These are phyloP conservation scores for Dipodomys ordii DNA, from an alignment of 2,113 vertebrate genomes.

Conservation along the genomic window DNA sequence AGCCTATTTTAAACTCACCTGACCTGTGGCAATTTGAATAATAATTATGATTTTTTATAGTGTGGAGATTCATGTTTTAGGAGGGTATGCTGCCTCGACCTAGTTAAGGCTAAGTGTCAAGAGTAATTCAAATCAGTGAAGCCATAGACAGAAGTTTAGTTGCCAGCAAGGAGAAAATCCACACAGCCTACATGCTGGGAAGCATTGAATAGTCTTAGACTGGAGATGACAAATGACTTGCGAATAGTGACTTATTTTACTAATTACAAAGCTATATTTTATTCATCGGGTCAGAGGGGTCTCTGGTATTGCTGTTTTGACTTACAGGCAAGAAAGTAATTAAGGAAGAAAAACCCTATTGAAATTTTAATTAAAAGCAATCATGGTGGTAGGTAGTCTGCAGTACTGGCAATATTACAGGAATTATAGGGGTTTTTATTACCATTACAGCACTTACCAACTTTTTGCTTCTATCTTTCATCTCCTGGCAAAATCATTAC, in stretches of 20 bases:
- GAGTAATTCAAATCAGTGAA: conserved; percentile 74
- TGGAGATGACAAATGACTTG: conserved; percentile 4
- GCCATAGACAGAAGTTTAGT: conserved; percentile 80
- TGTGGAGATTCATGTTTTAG: conserved; percentile 49
- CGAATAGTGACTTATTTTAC: conserved; percentile 14
- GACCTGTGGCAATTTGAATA: conserved; percentile 48
- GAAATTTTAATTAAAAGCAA: conserved; percentile 64
- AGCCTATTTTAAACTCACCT: conserved; percentile 70
- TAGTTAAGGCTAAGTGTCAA: conserved; percentile 71
- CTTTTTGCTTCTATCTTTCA: conserved; percentile 87
- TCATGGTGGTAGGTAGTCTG: conserved; percentile 71
- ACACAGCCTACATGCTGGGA: conserved; percentile 60
- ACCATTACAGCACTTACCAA: conserved; percentile 78
- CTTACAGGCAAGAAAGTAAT: conserved; percentile 39
- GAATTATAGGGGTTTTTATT: conserved; percentile 31
- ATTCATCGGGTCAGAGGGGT: conserved; percentile 37
- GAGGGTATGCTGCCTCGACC: conserved; percentile 74
- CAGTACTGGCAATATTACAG: conserved; percentile 46
- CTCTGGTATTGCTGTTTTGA: conserved; percentile 44
- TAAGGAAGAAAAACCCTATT: conserved; percentile 50
- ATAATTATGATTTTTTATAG: conserved; percentile 58
- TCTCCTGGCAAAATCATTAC: conserved; percentile 78
- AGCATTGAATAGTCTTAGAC: conserved; percentile 73
- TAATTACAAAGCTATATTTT: conserved; percentile 50
- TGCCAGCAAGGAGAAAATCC: conserved; percentile 78